phyloP scores from a whole-genome alignment of 2,797 vertebrate genomes.

The Tolypeutes matacus region DNA sequence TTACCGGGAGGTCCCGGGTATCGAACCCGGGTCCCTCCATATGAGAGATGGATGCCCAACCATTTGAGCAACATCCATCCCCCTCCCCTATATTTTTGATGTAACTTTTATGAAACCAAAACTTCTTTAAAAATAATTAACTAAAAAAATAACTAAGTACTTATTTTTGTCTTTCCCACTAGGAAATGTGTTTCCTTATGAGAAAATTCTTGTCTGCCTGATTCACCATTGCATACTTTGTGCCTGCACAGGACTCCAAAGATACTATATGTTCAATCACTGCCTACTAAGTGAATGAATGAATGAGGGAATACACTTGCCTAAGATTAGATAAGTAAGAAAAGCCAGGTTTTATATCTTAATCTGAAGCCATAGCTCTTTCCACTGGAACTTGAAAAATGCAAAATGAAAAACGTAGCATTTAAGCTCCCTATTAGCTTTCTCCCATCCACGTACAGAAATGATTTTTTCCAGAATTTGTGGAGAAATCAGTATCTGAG shows the following conservation, averaged over 20 bases:
- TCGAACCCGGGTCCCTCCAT: too few species aligned
- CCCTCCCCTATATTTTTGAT: too few species aligned
- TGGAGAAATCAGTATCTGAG: not conserved
- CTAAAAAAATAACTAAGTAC: too few species aligned
- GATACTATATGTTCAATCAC: not conserved
- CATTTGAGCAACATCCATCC: too few species aligned
- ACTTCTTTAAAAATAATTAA: too few species aligned
- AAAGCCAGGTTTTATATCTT: not conserved
- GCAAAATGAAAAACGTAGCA: not conserved
- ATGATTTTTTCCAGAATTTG: not conserved
- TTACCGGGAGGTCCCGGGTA: too few species aligned
- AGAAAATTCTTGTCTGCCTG: not conserved
- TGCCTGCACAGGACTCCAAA: not conserved
- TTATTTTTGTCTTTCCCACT: not conserved
- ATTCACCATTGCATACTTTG: not conserved
- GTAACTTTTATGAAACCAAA: too few species aligned
- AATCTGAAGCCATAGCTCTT: not conserved
- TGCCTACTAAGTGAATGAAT: not conserved
- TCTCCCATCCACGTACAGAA: not conserved
- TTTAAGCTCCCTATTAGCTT: not conserved
- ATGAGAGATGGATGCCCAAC: too few species aligned
- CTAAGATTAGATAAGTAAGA: not conserved
- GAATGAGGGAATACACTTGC: too few species aligned
- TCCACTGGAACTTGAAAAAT: not conserved
- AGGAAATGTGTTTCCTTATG: not conserved